Evolutionary conservation across 92 coral and sea anemone genomes (phyloP).

Genomic region (Metridium senile): DNA sequence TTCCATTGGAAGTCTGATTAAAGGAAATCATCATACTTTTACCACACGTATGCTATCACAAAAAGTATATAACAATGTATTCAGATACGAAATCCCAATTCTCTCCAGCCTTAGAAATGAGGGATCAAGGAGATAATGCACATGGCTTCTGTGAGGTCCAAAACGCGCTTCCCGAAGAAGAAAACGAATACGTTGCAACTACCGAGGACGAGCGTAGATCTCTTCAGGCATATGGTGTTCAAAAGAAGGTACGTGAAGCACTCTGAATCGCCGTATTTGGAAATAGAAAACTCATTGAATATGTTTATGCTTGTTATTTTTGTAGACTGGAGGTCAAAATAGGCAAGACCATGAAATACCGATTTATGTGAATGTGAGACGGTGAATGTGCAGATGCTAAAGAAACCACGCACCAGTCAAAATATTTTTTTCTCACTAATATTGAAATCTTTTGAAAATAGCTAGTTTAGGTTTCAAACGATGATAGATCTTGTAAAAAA

Average conservation of each 20-base stretch:
- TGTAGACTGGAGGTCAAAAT: slow-evolving; percentile 2
- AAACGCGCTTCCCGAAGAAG: background rate
- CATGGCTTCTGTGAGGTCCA: background rate
- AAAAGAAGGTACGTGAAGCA: too few species aligned
- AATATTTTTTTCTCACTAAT: too few species aligned
- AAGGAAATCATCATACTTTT: too few species aligned
- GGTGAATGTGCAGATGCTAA: too few species aligned
- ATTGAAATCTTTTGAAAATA: too few species aligned
- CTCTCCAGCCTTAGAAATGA: background rate
- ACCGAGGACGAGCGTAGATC: background rate
- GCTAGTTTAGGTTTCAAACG: too few species aligned
- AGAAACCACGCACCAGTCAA: too few species aligned
- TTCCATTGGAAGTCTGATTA: too few species aligned
- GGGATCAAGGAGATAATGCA: background rate
- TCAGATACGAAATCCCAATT: background rate
- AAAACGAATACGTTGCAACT: background rate
- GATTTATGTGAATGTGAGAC: background rate
- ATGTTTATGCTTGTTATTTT: background rate
- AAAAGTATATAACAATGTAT: too few species aligned
- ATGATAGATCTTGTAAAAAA: too few species aligned
- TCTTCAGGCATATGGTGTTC: background rate
- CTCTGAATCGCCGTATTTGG: too few species aligned
- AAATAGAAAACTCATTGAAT: slow-evolving; percentile 8
- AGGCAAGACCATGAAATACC: background rate
- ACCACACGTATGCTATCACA: too few species aligned